A percentile compares a stretch with the other conserved stretches of the same genome.
Evolutionary conservation across 1,140 invertebrate species (phyloP).

Genomic region (Oryctes rhinoceros): DNA sequence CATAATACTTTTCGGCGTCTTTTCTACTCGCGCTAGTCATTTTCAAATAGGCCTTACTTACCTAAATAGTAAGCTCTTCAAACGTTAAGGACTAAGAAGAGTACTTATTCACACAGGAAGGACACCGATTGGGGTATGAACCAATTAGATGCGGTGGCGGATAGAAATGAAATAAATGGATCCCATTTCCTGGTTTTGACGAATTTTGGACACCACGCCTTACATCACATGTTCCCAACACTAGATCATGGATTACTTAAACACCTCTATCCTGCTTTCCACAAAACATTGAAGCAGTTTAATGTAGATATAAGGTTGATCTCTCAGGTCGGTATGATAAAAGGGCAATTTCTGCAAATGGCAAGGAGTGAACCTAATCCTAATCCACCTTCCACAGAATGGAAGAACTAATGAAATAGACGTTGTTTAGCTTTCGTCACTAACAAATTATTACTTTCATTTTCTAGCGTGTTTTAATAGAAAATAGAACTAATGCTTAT

Average conservation of each 20-base stretch:
- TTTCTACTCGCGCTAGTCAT: too few relatives aligned
- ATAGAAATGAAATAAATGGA: constrained; percentile 73
- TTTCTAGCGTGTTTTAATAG: too few relatives aligned
- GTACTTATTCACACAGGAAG: constrained; percentile 21
- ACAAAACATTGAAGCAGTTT: constrained; percentile 77
- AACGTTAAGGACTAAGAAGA: too few relatives aligned
- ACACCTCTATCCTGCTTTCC: constrained; percentile 70
- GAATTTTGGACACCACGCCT: constrained; percentile 77
- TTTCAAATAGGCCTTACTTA: too few relatives aligned
- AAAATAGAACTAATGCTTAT: too few relatives aligned
- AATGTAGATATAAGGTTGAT: constrained; percentile 65
- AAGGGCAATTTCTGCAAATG: constrained; percentile 75
- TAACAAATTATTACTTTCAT: too few relatives aligned
- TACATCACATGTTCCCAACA: constrained; percentile 85
- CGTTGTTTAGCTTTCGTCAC: too few relatives aligned
- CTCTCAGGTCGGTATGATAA: constrained; percentile 69
- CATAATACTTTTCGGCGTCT: too few relatives aligned
- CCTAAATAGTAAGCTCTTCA: too few relatives aligned
- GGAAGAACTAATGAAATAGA: too few relatives aligned
- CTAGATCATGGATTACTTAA: constrained; percentile 79
- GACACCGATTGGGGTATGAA: constrained; percentile 77
- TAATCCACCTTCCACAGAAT: constrained; percentile 40
- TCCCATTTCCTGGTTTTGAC: constrained; percentile 73
- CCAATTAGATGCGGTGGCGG: constrained; percentile 78
- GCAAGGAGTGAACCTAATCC: constrained; percentile 60